A percentile compares a stretch with the other conserved stretches of the same genome.
These are phyloP conservation scores for Archips crataeganus DNA, from an alignment of 2,888 invertebrate genomes.

Conservation along the genomic window DNA sequence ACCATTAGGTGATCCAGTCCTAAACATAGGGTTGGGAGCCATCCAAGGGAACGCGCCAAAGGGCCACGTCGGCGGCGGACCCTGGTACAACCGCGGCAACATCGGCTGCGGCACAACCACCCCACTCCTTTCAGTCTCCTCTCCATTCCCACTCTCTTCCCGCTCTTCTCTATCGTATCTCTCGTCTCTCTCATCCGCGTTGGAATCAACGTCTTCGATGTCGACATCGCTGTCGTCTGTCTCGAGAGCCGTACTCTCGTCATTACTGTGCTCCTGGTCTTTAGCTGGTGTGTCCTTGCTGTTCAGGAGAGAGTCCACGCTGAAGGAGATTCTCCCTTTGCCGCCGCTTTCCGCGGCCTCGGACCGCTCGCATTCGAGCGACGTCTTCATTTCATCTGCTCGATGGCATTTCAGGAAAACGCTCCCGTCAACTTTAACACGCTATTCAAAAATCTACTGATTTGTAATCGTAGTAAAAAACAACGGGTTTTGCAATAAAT, in stretches of 20 bases:
- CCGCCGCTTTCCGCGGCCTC: constrained; percentile 81
- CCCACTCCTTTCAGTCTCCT: constrained; percentile 80
- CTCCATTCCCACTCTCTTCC: constrained; percentile 54
- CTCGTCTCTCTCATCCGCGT: constrained; percentile 74
- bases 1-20: constrained; percentile 87
- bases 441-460: constrained; percentile 41
- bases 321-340: constrained; percentile 90
- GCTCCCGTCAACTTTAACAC: constrained; percentile 46
- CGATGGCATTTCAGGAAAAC: constrained; percentile 67
- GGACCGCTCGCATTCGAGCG: constrained; percentile 82
- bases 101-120: constrained; percentile 89
- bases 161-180: constrained; percentile 70
- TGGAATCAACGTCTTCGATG: constrained; percentile 79
- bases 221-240: constrained; percentile 82
- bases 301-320: constrained; percentile 88
- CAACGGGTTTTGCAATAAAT: neutral
- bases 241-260: constrained; percentile 73
- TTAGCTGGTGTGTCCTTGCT: constrained; percentile 67
- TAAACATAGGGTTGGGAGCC: constrained; percentile 86
- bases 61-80: constrained; percentile 85
- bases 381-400: constrained; percentile 84
- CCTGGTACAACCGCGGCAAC: constrained; percentile 86
- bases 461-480: neutral
- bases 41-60: constrained; percentile 89
- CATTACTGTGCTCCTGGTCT: constrained; percentile 68